Evolutionary conservation across 2,888 invertebrate species (phyloP).

Genomic region (Caenorhabditis uteleia): DNA sequence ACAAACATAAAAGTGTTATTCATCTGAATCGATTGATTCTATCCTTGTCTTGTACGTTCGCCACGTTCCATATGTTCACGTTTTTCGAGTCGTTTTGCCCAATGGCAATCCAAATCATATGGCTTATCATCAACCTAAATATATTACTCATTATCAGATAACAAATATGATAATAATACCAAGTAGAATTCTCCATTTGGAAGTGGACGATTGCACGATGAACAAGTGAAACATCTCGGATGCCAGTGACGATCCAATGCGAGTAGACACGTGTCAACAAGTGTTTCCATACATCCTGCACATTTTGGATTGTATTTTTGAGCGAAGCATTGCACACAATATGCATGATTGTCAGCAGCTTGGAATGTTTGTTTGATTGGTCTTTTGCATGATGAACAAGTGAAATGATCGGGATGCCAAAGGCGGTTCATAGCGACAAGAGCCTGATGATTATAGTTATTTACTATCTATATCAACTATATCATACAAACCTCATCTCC

Average conservation of each 20-base stretch:
- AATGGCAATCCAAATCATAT: conserved; percentile 68
- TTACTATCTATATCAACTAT: neutral
- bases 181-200: conserved; percentile 66
- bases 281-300: conserved; percentile 64
- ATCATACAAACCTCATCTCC: conserved; percentile 57
- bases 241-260: conserved; percentile 68
- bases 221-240: conserved; percentile 65
- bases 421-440: conserved; percentile 86
- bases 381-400: conserved; percentile 85
- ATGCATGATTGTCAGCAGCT: conserved; percentile 62
- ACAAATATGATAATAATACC: conserved; percentile 12
- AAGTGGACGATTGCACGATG: conserved; percentile 59
- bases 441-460: no score
- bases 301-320: conserved; percentile 67
- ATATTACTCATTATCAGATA: neutral
- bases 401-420: conserved; percentile 99
- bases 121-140: conserved; percentile 63
- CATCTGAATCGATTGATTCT: no score
- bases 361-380: conserved; percentile 68
- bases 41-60: no score
- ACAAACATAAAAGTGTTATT: no score
- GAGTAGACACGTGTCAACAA: conserved; percentile 65
- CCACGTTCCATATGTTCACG: conserved; percentile 50
- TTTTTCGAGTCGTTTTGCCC: conserved; percentile 66
- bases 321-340: conserved; percentile 66